These are phyloP conservation scores for Nothobranchius kuhntae DNA, from an alignment of 2,113 vertebrate genomes.

Conservation along the genomic window DNA sequence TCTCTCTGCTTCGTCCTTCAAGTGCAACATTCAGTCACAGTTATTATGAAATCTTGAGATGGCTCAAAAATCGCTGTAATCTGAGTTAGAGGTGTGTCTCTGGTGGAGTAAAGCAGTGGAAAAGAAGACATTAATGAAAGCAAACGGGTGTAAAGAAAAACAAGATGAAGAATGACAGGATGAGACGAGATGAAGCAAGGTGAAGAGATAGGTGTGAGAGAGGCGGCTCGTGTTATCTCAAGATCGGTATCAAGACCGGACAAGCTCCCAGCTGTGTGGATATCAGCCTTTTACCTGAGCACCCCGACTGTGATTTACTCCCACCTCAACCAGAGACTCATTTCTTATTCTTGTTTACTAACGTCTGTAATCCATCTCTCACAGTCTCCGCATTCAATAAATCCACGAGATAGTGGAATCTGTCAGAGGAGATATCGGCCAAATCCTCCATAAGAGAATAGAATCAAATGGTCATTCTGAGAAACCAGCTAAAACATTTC, in stretches of 20 bases:
- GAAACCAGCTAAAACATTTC: not conserved
- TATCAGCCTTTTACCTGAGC: not conserved
- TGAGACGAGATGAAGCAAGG: not conserved
- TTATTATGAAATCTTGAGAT: too few species aligned
- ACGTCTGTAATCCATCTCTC: not conserved
- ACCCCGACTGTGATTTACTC: not conserved
- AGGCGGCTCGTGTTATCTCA: not conserved
- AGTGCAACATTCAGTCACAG: too few species aligned
- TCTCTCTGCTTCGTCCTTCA: too few species aligned
- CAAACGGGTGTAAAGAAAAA: too few species aligned
- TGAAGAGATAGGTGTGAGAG: not conserved
- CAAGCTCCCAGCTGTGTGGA: not conserved
- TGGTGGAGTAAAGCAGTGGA: not conserved
- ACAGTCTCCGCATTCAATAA: not conserved
- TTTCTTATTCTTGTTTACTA: not conserved
- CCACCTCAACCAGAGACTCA: not conserved
- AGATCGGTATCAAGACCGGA: conserved; percentile 1
- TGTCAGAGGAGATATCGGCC: not conserved
- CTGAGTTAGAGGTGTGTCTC: too few species aligned
- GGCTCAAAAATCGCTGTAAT: too few species aligned
- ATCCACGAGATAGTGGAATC: not conserved
- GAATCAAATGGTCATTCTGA: not conserved
- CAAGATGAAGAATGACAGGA: not conserved
- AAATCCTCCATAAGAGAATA: not conserved
- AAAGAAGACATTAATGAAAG: not conserved